These are phyloP conservation scores for Steinernema carpocapsae DNA, from an alignment of 2,888 invertebrate species.

Conservation along the genomic window DNA sequence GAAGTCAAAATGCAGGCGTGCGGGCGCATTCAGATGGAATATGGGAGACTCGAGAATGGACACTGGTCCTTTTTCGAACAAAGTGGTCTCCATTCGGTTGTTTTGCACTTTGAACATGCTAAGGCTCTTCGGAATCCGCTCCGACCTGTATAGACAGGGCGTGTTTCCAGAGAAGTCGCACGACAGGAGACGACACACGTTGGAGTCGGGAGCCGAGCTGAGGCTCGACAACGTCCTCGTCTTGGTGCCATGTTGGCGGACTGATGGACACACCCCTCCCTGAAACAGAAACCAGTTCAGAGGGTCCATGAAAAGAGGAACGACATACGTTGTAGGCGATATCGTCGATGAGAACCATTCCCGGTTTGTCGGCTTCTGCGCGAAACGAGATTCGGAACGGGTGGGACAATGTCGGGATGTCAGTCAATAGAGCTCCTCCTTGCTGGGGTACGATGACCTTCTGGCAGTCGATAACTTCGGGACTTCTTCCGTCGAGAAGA, in stretches of 20 bases:
- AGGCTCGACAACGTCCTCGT: conserved; percentile 15
- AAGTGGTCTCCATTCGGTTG: conserved; percentile 46
- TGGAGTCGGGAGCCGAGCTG: conserved; percentile 51
- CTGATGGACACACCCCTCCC: conserved; percentile 14
- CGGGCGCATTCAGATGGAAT: conserved; percentile 63
- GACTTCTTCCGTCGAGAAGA: conserved; percentile 22
- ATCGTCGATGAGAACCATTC: conserved; percentile 57
- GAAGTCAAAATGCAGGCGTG: conserved; percentile 65
- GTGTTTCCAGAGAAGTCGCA: conserved; percentile 59
- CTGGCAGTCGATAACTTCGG: conserved; percentile 31
- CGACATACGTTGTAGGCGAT: conserved; percentile 43
- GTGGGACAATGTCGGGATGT: conserved; percentile 18
- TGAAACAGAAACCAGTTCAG: neutral
- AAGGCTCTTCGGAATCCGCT: conserved; percentile 50
- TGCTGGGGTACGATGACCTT: conserved; percentile 16
- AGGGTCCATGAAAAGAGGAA: neutral
- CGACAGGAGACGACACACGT: conserved; percentile 64
- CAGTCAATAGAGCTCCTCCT: conserved; percentile 19
- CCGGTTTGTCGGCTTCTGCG: conserved; percentile 53
- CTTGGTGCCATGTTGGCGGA: conserved; percentile 11
- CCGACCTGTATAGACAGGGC: conserved; percentile 60
- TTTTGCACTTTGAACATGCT: conserved; percentile 48
- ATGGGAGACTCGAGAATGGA: conserved; percentile 64
- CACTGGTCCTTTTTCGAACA: conserved; percentile 52
- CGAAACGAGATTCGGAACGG: conserved; percentile 48